Conservation (phyloP, 2,797 vertebrate genomes). For the Bufotes viridis region DNA sequence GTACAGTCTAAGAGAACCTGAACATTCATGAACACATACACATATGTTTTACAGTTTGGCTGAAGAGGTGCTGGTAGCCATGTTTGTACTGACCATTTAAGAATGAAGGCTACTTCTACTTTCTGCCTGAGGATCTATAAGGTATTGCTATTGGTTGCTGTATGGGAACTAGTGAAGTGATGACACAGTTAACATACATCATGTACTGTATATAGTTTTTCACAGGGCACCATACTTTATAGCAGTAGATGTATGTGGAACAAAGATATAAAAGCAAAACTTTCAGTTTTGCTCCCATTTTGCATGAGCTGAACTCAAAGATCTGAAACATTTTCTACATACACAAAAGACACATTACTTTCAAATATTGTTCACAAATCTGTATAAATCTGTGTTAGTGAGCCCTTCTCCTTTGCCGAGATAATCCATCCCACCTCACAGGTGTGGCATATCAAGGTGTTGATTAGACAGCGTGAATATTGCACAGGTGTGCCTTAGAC, state of each 20-base stretch:
- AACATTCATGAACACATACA: not conserved
- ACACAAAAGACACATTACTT: no score
- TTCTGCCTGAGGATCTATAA: not conserved
- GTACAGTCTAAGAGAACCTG: not conserved
- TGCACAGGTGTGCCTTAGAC: no score
- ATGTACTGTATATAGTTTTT: not conserved
- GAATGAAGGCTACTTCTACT: not conserved
- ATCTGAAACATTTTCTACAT: no score
- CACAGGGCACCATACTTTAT: not conserved
- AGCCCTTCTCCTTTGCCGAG: no score
- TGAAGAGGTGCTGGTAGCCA: not conserved
- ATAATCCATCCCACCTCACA: no score
- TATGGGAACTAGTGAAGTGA: not conserved
- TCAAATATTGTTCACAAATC: no score
- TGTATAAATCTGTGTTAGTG: no score
- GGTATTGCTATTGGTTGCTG: not conserved
- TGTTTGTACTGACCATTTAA: not conserved
- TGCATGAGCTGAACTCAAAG: no score
- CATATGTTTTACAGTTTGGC: not conserved
- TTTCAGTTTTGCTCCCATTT: no score
- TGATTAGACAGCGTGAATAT: no score
- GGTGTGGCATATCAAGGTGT: no score
- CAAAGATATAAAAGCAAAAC: no score
- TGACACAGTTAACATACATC: not conserved
- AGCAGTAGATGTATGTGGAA: not conserved